phyloP scores from a whole-genome alignment of 92 coral and sea anemone species.

The Epizoanthus fatuus region DNA sequence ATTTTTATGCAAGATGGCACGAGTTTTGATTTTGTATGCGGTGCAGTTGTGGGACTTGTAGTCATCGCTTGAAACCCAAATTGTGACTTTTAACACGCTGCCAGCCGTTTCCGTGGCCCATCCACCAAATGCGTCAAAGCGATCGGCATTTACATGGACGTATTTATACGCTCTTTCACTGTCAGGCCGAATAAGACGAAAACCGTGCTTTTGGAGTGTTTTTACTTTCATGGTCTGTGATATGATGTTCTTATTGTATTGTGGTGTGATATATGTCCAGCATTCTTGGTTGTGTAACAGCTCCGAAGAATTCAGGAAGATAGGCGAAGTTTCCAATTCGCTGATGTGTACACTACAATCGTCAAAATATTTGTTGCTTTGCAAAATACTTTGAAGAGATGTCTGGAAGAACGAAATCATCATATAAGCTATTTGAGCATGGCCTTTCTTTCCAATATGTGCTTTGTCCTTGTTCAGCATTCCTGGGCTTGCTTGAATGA shows the following conservation, averaged over 20 bases:
- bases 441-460: conserved; percentile 56
- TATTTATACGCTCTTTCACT: conserved; percentile 33
- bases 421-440: conserved; percentile 51
- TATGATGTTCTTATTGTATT: conserved; percentile 50
- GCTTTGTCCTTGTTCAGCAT: conserved; percentile 58
- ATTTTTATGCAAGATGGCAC: too few relatives aligned
- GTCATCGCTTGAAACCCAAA: conserved; percentile 54
- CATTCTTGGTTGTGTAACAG: conserved; percentile 60
- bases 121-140: conserved; percentile 84
- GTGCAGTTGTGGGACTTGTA: background rate
- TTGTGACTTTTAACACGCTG: conserved; percentile 59
- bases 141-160: conserved; percentile 12
- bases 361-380: background rate
- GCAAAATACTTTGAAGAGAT: background rate
- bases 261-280: conserved; percentile 70
- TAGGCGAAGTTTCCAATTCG: background rate
- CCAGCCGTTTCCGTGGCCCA: conserved; percentile 66
- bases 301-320: conserved; percentile 23
- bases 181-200: conserved; percentile 49
- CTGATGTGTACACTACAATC: background rate
- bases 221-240: conserved; percentile 62
- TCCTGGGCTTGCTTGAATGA: conserved; percentile 21
- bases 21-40: background rate
- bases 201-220: conserved; percentile 60
- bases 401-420: conserved; percentile 54